Evolutionary conservation across 2,797 vertebrate species (phyloP).

Genomic region (Masticophis lateralis): DNA sequence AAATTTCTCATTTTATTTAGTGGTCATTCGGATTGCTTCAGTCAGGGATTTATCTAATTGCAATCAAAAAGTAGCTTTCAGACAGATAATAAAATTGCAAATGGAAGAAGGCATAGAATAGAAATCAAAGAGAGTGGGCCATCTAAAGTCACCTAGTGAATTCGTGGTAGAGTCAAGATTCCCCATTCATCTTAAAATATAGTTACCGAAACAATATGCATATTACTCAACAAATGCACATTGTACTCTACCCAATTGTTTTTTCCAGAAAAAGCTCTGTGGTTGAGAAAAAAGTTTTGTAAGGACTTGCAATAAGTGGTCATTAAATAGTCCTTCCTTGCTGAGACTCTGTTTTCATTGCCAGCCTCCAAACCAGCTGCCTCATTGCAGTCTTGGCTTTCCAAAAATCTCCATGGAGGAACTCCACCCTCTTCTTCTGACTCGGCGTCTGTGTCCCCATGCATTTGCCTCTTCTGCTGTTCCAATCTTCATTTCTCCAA

Average conservation of each 20-base stretch:
- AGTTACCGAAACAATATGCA: neutral
- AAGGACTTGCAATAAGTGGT: constrained; percentile 7
- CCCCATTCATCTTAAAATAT: neutral
- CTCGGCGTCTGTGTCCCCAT: neutral
- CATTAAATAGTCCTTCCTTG: constrained; percentile 15
- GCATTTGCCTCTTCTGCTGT: neutral
- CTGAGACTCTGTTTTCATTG: constrained; percentile 25
- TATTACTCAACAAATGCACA: neutral
- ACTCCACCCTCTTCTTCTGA: constrained; percentile 10
- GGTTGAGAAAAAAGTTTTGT: neutral
- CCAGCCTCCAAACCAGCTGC: constrained; percentile 24
- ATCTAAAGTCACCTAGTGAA: neutral
- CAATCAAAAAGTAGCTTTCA: neutral
- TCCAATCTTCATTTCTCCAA: neutral
- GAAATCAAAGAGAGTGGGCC: neutral
- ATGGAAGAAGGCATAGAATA: neutral
- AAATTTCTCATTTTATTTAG: neutral
- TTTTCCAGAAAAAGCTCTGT: neutral
- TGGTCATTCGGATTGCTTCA: neutral
- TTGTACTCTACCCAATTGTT: neutral
- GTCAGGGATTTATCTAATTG: neutral
- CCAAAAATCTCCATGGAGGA: neutral
- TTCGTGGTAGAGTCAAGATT: neutral
- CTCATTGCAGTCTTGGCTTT: constrained; percentile 31
- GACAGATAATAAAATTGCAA: neutral